Base-by-base conservation (phyloP, 2,888 invertebrate genomes). In the Acanthococcus lagerstroemiae region DNA sequence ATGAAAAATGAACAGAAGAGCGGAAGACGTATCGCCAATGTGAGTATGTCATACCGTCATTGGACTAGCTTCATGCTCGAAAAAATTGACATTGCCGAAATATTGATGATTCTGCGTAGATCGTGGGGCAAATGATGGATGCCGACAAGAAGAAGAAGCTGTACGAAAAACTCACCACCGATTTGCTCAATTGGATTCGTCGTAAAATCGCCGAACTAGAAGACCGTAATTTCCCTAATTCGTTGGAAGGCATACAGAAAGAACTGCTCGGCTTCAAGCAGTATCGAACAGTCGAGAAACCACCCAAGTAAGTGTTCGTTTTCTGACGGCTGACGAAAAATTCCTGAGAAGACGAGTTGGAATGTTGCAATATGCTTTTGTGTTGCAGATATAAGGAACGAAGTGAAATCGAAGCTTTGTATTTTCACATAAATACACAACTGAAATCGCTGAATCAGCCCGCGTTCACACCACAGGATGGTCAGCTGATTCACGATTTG, bases 1-100 rank as follows among this genome's bases (percentile, higher is more conserved):
- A 95, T 97, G 94, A 97, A 96, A 82, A 95, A 92, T 75, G 97
- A 97, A 75, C 90, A 93, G 80, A 97, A 96, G 76, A 95, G 95
- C 72, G 96, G 96, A 30, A 85, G 93, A 73, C 83, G 97, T 75
- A 96, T 99, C 74, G 96, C 95, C 46, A 99, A 97, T 78, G 95
- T 95, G 77, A 82, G 82, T 77, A 45, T 26, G n/a, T n/a, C n/a
- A n/a, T n/a, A n/a, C n/a, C n/a, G n/a, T n/a, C n/a, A n/a, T n/a
- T n/a, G n/a, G n/a, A n/a, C n/a, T n/a, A n/a, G n/a, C n/a, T n/a
- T n/a, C n/a, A n/a, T n/a, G n/a, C n/a, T n/a, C n/a, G n/a, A n/a
- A n/a, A n/a, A n/a, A n/a, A n/a, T n/a, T n/a, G n/a, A n/a, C n/a
- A n/a, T n/a, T n/a, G n/a, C n/a, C n/a, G n/a, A n/a, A n/a, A n/a